Conservation (phyloP, 2,113 vertebrate genomes). For the Chamaea fasciata region DNA sequence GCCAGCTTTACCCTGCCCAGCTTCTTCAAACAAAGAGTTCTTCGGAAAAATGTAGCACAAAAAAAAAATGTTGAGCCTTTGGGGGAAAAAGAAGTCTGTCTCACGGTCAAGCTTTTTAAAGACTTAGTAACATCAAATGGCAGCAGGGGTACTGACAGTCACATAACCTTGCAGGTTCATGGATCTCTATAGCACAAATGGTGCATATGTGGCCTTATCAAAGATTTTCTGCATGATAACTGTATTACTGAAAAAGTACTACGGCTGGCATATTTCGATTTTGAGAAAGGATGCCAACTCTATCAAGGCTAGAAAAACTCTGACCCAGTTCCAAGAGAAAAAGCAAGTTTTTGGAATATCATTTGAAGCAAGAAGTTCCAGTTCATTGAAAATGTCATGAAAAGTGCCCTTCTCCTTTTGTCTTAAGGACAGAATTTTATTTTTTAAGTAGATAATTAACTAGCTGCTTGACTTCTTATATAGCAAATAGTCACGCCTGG, state of each 20-base stretch:
- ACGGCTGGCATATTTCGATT: slow-evolving; percentile 29
- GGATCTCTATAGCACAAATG: background rate
- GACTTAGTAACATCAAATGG: slow-evolving; percentile 28
- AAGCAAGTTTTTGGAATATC: slow-evolving; percentile 31
- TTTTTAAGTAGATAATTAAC: slow-evolving; percentile 28
- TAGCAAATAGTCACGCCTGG: slow-evolving; percentile 16
- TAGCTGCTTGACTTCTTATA: background rate
- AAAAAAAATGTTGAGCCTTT: slow-evolving; percentile 52
- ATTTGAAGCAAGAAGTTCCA: slow-evolving; percentile 42
- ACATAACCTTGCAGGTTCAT: slow-evolving; percentile 34
- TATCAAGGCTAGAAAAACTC: slow-evolving; percentile 57
- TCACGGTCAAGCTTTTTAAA: slow-evolving; percentile 52
- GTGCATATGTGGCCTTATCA: slow-evolving; percentile 22
- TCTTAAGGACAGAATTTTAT: slow-evolving; percentile 7
- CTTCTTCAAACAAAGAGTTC: slow-evolving; percentile 62
- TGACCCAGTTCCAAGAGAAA: slow-evolving; percentile 62
- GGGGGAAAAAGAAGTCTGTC: slow-evolving; percentile 29
- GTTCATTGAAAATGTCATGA: slow-evolving; percentile 26
- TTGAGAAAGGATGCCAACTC: slow-evolving; percentile 55
- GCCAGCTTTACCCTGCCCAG: slow-evolving; percentile 66
- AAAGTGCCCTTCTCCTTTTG: slow-evolving; percentile 27
- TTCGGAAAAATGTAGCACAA: slow-evolving; percentile 33
- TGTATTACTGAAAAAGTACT: slow-evolving; percentile 55
- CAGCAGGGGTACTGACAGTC: slow-evolving; percentile 5
- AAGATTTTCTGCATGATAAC: slow-evolving; percentile 43